Evolutionary conservation across 2,113 vertebrate species (phyloP).

Genomic region (Rhinolophus sinicus): DNA sequence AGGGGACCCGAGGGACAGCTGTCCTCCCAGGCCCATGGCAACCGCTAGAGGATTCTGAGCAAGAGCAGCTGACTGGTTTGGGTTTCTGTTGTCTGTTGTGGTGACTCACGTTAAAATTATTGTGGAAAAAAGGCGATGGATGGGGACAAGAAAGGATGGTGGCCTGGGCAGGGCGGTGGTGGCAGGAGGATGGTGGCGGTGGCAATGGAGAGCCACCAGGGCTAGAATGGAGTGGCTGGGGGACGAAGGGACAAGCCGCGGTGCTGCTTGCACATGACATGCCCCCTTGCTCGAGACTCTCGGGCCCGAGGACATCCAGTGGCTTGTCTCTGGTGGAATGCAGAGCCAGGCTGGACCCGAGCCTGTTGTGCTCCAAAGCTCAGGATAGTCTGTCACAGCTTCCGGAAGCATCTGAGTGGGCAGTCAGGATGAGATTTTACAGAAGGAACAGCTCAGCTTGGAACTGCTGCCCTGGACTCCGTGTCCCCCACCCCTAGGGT

Average conservation of each 20-base stretch:
- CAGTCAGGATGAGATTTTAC: rapidly evolving
- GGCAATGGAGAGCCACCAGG: background rate
- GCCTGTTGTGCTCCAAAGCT: background rate
- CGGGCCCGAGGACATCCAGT: rapidly evolving
- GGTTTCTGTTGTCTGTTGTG: background rate
- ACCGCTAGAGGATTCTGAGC: background rate
- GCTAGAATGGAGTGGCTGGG: rapidly evolving
- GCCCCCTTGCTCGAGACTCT: rapidly evolving
- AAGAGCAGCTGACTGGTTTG: too few species aligned
- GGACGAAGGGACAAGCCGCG: background rate
- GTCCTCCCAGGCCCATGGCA: rapidly evolving
- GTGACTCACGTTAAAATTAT: background rate
- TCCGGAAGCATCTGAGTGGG: background rate
- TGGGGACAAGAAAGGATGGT: background rate
- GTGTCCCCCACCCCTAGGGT: background rate
- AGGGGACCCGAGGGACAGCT: rapidly evolving
- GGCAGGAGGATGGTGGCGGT: rapidly evolving
- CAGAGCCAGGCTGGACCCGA: background rate
- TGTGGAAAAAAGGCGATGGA: background rate
- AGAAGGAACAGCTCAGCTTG: background rate
- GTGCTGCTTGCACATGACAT: background rate
- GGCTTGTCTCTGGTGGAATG: rapidly evolving
- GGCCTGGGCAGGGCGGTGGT: rapidly evolving
- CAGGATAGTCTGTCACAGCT: background rate
- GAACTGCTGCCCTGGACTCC: background rate